A percentile compares a stretch with the other conserved stretches of the same genome.
These are phyloP conservation scores for Cyprinodon variegatus DNA, from an alignment of 2,113 vertebrate genomes.

Conservation along the genomic window DNA sequence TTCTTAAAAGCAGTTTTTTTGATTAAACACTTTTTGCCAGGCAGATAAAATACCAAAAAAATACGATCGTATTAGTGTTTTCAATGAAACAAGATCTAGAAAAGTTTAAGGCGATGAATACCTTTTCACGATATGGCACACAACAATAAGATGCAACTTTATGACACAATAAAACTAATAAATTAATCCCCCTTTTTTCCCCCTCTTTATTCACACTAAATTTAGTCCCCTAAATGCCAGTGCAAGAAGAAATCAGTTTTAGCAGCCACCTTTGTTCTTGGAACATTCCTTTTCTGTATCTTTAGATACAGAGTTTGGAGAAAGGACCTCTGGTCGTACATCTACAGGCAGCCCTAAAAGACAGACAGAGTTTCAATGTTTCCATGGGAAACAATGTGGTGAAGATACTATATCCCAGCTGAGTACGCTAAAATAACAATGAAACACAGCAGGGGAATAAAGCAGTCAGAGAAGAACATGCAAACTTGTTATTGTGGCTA, in stretches of 20 bases:
- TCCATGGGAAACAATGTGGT: constrained; percentile 79
- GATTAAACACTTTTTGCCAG: not conserved
- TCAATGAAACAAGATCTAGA: not conserved
- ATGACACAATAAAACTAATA: constrained; percentile 34
- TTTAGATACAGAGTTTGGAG: constrained; percentile 80
- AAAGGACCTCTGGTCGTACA: constrained; percentile 73
- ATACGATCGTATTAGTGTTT: not conserved
- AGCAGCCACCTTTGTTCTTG: constrained; percentile 73
- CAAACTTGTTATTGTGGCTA: not conserved
- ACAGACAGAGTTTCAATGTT: constrained; percentile 80
- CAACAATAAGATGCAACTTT: constrained; percentile 9
- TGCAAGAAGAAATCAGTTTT: constrained; percentile 60
- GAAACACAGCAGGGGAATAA: constrained; percentile 35
- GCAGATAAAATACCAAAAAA: not conserved
- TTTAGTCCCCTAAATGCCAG: constrained; percentile 64
- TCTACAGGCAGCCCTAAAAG: constrained; percentile 80
- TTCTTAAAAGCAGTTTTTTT: not conserved
- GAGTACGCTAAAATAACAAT: constrained; percentile 78
- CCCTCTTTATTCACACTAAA: constrained; percentile 28
- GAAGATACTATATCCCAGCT: constrained; percentile 55
- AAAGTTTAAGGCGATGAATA: not conserved
- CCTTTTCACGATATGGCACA: not conserved
- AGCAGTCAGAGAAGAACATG: constrained; percentile 13
- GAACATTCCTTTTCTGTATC: constrained; percentile 79
- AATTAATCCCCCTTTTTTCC: constrained; percentile 42